phyloP scores from a whole-genome alignment of 2,888 invertebrate genomes.

The Tholera decimalis region DNA sequence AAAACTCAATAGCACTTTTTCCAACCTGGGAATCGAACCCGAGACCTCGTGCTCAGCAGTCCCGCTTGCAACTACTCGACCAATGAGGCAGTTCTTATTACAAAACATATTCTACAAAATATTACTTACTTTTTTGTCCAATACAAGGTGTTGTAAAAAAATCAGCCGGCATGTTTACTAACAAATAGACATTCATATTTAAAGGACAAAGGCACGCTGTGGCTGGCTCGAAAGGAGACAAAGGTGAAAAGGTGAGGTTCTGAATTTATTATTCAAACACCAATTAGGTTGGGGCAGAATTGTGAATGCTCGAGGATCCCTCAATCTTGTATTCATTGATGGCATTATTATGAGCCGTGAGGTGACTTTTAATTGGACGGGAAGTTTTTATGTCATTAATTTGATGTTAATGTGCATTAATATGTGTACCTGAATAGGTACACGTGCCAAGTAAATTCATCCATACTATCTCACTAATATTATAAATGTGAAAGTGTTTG shows the following conservation, averaged over 20 bases:
- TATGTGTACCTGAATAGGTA: not conserved
- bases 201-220: conserved; percentile 69
- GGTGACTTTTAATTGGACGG: conserved; percentile 45
- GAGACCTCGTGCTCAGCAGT: too few species aligned
- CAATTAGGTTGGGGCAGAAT: conserved; percentile 56
- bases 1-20: too few species aligned
- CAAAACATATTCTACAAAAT: not conserved
- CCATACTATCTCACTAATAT: too few species aligned
- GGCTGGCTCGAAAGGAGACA: conserved; percentile 76
- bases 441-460: not conserved
- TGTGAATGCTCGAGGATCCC: conserved; percentile 35
- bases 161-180: conserved; percentile 38
- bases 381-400: conserved; percentile 8
- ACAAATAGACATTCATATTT: conserved; percentile 54
- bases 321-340: conserved; percentile 48
- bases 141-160: conserved; percentile 32
- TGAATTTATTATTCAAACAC: conserved; percentile 53
- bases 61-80: too few species aligned
- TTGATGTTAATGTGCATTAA: conserved; percentile 5
- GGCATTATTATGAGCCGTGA: conserved; percentile 28
- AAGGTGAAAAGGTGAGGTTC: conserved; percentile 85
- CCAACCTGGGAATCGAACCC: too few species aligned
- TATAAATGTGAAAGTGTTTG: too few species aligned
- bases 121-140: not conserved
- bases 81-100: too few species aligned